phyloP scores from a whole-genome alignment of 2,797 vertebrate species.

The Tinamus major region DNA sequence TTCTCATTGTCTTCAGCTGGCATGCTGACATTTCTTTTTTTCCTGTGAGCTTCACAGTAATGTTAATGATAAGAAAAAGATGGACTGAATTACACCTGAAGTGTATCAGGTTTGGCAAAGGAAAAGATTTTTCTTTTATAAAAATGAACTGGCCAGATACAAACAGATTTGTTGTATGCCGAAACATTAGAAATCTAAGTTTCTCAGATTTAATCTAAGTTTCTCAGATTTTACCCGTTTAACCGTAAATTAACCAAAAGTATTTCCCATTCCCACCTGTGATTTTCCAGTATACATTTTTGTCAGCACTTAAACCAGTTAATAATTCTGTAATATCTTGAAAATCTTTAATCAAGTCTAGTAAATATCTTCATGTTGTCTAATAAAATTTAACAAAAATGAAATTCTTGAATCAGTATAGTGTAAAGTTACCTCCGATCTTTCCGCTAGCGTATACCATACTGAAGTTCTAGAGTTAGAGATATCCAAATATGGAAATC shows the following conservation, averaged over 20 bases:
- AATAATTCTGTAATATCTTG: background rate
- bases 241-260: background rate
- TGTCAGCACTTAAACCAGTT: background rate
- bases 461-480: background rate
- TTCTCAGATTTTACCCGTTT: background rate
- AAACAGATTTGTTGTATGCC: background rate
- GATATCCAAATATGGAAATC: background rate
- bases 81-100: background rate
- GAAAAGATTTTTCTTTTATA: conserved; percentile 10
- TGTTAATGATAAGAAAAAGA: background rate
- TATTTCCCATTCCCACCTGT: background rate
- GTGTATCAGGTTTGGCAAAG: background rate
- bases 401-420: background rate
- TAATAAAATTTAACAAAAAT: background rate
- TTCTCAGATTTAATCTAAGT: background rate
- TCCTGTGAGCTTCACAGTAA: background rate
- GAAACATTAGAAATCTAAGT: background rate
- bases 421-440: background rate
- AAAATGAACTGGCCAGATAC: background rate
- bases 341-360: background rate
- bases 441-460: background rate
- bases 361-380: background rate
- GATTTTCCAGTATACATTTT: background rate
- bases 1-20: background rate
- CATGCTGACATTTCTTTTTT: conserved; percentile 16